Base-by-base conservation (phyloP, 1,140 invertebrate genomes). In the Pseudomyrmex dendroicus region DNA sequence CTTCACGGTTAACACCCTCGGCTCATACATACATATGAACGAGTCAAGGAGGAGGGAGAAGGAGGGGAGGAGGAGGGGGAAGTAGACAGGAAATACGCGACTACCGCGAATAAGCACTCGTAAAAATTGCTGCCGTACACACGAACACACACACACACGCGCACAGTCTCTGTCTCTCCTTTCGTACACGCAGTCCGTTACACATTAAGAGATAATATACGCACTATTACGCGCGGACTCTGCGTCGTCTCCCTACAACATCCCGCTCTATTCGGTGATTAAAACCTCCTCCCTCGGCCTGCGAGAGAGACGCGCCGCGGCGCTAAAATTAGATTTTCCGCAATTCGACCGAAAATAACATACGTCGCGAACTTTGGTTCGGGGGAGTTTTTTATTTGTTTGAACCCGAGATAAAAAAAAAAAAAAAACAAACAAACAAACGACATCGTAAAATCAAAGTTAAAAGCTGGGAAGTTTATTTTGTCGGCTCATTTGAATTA, bases 71-170 rank as follows among this genome's bases (percentile, higher is more conserved):
- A 5, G 35, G 2, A 3, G 35, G 35, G 35, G 35, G 35, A 35
- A 35, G 35, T 35, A 35, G 35, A 35, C 76, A 83, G 89, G 83
- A 89, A 88, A 90, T 83, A 84, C 85, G 76, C 82, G 86, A 85
- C 86, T 90, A 87, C 85, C 82, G 86, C 85, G 86, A 83, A 88
- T 88, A 88, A 88, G 85, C 86, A 86, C 82, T 88, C 86, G 85
- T 86, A 88, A 88, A 86, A 88, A 87, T 87, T 87, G 73, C 86
- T 73, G 63, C 54, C 61, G 35, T 35, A 7, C 35, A 35, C 35
- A 35, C 35, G 2, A 2, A 35, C 35, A 7, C 35, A 7, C 35
- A 35, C 35, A 0, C 25, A 0, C 25, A 3, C 25, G 3, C 35
- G 5, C 35, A 5, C 59, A 44, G 15, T 56, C 62, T 50, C 59